Base-by-base conservation (phyloP, 2,888 invertebrate genomes). In the Calameuta pallipes region DNA sequence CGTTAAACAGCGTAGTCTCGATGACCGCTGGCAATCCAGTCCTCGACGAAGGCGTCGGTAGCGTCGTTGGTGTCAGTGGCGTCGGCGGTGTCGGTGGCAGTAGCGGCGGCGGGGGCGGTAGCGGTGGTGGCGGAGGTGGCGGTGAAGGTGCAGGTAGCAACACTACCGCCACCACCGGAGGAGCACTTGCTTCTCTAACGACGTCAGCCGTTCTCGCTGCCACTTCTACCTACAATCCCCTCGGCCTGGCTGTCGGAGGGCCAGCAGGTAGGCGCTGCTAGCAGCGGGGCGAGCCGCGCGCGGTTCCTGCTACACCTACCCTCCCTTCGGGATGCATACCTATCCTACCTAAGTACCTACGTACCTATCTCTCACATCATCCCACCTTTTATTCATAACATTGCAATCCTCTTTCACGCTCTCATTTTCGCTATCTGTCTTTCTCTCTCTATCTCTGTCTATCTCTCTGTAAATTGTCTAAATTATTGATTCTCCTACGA, bases 151-250 rank as follows among this genome's bases (percentile, higher is more conserved):
- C 23, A 23, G 85, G 84, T 76, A 82, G 84, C 74, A 23, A 23
- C 56, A 56, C 56, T 56, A 56, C 56, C 56, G 56, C 56, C 56
- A 56, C 56, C 56, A 56, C 56, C 56, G 86, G 88, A 15, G 91
- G 91, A 79, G 90, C 91, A 34, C 85, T 91, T 76, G 91, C 91
- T 76, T 91, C 91, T 76, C 85, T 91, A 81, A 91, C 91, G 70
- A 89, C 90, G 36, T 91, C 91, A 76, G 91, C 91, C 80, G 91
- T 91, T 71, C 85, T 91, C 76, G 91, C 91, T 81, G 91, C 91
- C 77, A 90, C 91, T 74, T 91, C 97, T 83, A 96, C 96, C 87
- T 97, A 97, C 94, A 97, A 97, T 94, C 97, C 97, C 87, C 94
- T 97, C 91, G 96, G 97, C 92, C 94, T 97, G 90, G 96, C 97